Evolutionary conservation across 1,140 invertebrate genomes (phyloP), one percentile per base, ranked within the genome.

Genomic region (Meteorus sp.): DNA sequence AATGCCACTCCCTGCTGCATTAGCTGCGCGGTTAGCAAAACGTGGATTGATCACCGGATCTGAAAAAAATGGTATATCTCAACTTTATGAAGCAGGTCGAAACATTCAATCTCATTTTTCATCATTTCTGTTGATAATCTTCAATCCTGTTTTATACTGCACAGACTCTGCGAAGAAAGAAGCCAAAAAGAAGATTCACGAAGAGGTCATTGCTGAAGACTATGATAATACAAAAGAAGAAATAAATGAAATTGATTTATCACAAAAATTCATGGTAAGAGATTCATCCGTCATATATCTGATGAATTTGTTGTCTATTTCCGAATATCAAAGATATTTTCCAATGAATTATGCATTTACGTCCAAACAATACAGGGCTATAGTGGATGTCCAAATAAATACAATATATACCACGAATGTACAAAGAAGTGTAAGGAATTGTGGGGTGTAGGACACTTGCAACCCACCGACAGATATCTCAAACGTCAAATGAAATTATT

Each of bases 401-500:
- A 86, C 66, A 99, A 99, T 74, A 90, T 94, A 57, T 95, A 91
- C 76, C 97, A 99, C 74, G 89, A 94, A 61, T 99, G 97, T 78
- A 86, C 85, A 1, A 85, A 86, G 20, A 97, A 86, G 79, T 99
- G 97, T 80, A 88, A 90, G 54, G 90, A 93, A 71, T 85, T 87
- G 44, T 99, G 94, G 92, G 91, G 90, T 62, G 84, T 84, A 59
- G 89, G 92, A 19, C 86, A 86, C 56, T 63, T 80, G 25, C 84
- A 88, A 65, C 91, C 92, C 37, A 85, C 85, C 56, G 84, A 87
- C 60, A 86, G 85, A 67, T 93, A 96, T 76, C 78, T 94, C 50
- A 85, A 86, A 62, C 83, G 83, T 59, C 88, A 93, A 68, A 81
- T 86, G 59, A 86, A 85, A 76, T 85, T 98, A 72, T 74, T 98